Evolutionary conservation across 1,140 invertebrate species (phyloP).

Genomic region (Megalonaias nervosa): DNA sequence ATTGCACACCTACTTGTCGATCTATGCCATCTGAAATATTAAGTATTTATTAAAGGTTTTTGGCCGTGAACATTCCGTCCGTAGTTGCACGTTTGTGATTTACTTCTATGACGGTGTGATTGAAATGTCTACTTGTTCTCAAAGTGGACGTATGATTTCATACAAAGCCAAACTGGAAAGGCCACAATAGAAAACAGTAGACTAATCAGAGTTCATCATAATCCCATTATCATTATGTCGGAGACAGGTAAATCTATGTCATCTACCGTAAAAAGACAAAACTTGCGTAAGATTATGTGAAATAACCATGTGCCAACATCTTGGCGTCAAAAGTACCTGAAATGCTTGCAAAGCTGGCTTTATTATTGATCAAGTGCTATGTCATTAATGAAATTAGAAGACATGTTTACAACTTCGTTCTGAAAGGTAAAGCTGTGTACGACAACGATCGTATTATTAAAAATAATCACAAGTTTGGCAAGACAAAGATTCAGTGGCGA

Average conservation of each 20-base stretch:
- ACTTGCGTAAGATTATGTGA: constrained; percentile 33
- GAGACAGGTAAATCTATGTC: constrained; percentile 1
- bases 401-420: constrained; percentile 31
- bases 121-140: constrained; percentile 2
- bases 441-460: constrained; percentile 24
- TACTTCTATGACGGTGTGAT: neutral
- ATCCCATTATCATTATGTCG: constrained; percentile 43
- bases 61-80: constrained; percentile 45
- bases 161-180: constrained; percentile 32
- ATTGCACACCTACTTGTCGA: constrained; percentile 1
- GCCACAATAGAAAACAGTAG: constrained; percentile 45
- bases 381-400: constrained; percentile 49
- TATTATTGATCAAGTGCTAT: constrained; percentile 47
- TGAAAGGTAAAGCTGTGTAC: constrained; percentile 35
- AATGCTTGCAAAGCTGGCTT: constrained; percentile 47
- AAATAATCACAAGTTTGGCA: constrained; percentile 43
- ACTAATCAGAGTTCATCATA: constrained; percentile 47
- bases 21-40: constrained; percentile 35
- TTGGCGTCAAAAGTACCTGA: constrained; percentile 39
- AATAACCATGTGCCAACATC: constrained; percentile 36
- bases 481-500: constrained; percentile 33
- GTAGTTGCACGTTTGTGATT: constrained; percentile 30
- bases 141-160: constrained; percentile 35
- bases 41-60: constrained; percentile 34
- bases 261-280: constrained; percentile 34